These are phyloP conservation scores for Camptogramma bilineatum DNA, from an alignment of 2,888 invertebrate genomes.

Conservation along the genomic window DNA sequence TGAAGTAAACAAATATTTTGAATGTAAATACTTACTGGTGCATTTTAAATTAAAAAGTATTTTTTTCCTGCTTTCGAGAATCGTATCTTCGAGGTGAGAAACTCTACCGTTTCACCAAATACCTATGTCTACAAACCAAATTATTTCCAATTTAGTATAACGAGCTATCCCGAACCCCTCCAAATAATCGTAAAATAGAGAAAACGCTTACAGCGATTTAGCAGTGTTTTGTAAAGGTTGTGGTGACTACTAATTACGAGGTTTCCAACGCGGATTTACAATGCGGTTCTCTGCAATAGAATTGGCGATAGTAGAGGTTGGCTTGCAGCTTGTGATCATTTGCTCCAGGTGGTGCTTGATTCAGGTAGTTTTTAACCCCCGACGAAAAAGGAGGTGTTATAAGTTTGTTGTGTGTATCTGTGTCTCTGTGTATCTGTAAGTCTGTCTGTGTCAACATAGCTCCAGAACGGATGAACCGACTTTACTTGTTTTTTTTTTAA, in stretches of 20 bases:
- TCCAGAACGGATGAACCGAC: too few species aligned
- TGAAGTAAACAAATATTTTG: too few species aligned
- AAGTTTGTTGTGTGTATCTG: too few species aligned
- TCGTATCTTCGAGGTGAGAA: too few species aligned
- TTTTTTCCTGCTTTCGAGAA: too few species aligned
- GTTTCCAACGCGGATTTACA: constrained; percentile 66
- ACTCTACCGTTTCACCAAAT: background rate
- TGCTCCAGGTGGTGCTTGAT: constrained; percentile 17
- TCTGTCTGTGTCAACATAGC: too few species aligned
- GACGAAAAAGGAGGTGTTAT: too few species aligned
- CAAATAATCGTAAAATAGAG: constrained; percentile 27
- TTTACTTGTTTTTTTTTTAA: too few species aligned
- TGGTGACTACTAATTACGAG: constrained; percentile 57
- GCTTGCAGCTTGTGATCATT: constrained; percentile 47
- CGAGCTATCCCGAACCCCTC: constrained; percentile 12
- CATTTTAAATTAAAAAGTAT: too few species aligned
- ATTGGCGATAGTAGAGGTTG: constrained; percentile 57
- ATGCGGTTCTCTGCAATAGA: constrained; percentile 59
- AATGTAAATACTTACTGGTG: too few species aligned
- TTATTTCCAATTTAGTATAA: constrained; percentile 3
- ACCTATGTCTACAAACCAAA: constrained; percentile 23
- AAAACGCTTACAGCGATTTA: constrained; percentile 38
- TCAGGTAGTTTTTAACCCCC: background rate
- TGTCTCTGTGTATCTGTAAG: too few species aligned
- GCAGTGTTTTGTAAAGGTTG: constrained; percentile 40